Percentiles rank a stretch among this genome's conserved stretches.
Evolutionary conservation across 2,797 vertebrate species (phyloP).

Genomic region (Myotis daubentonii): DNA sequence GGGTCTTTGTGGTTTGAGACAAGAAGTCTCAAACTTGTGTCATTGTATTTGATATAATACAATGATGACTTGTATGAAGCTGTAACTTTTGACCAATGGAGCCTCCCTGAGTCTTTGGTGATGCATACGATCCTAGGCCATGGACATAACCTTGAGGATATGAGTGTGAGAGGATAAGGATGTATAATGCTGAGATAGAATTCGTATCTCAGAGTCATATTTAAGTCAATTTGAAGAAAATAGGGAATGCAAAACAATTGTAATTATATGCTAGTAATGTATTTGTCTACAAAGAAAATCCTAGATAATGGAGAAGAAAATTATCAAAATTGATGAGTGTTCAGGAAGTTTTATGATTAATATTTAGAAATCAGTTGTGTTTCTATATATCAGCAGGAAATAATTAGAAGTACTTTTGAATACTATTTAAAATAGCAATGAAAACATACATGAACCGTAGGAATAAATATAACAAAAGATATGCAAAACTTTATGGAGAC

Average conservation of each 20-base stretch:
- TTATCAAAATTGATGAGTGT: not conserved
- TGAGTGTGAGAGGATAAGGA: not conserved
- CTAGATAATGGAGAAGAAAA: not conserved
- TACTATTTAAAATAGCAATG: not conserved
- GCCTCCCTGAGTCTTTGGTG: not conserved
- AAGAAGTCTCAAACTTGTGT: not conserved
- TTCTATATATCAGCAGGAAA: not conserved
- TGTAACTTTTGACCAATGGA: not conserved
- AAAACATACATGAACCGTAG: not conserved
- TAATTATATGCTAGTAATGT: not conserved
- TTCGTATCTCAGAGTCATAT: not conserved
- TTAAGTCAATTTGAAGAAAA: constrained; percentile 11
- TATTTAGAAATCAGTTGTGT: not conserved
- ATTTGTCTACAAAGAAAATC: not conserved
- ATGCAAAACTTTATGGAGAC: not conserved
- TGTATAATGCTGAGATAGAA: not conserved
- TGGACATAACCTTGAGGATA: not conserved
- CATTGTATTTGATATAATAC: too few species aligned
- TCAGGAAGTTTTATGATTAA: not conserved
- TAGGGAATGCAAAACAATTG: not conserved
- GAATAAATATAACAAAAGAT: not conserved
- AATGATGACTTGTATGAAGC: not conserved
- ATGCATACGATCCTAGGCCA: not conserved
- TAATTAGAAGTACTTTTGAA: not conserved
- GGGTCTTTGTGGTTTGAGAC: not conserved